A percentile compares a stretch with the other conserved stretches of the same genome.
phyloP scores from a whole-genome alignment of 2,113 vertebrate species.

The Perca schrenkii region DNA sequence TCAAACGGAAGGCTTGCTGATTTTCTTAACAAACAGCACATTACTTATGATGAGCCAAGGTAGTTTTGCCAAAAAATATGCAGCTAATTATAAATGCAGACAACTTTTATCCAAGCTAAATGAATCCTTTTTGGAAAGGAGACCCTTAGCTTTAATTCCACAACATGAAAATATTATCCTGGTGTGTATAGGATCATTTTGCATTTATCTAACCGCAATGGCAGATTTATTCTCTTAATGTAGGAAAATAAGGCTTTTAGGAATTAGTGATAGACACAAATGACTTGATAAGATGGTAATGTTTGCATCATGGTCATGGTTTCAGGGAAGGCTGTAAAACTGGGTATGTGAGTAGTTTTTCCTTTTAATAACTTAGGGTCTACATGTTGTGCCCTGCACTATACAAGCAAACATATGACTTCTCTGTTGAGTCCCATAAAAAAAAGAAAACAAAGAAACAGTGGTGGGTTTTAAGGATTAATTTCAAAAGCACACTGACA shows the following conservation, averaged over 20 bases:
- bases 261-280: background rate
- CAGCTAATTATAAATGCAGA: background rate
- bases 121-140: background rate
- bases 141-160: background rate
- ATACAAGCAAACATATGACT: slow-evolving; percentile 68
- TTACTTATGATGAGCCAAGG: slow-evolving; percentile 5
- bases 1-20: background rate
- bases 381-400: slow-evolving; percentile 77
- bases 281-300: slow-evolving; percentile 5
- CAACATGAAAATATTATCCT: background rate
- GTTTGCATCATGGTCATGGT: slow-evolving; percentile 32
- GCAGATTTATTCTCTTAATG: background rate
- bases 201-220: background rate
- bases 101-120: background rate
- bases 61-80: background rate
- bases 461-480: slow-evolving; percentile 73
- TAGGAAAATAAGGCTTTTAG: background rate
- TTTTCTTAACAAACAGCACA: slow-evolving; percentile 29
- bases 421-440: slow-evolving; percentile 60
- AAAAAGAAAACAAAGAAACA: slow-evolving; percentile 64
- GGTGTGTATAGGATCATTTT: background rate
- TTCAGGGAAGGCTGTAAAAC: slow-evolving; percentile 53
- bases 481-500: slow-evolving; percentile 82
- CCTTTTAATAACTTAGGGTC: slow-evolving; percentile 64
- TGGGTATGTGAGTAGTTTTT: slow-evolving; percentile 62